Conservation (phyloP, 2,888 invertebrate genomes). For the Rhorus exstirpatorius region DNA sequence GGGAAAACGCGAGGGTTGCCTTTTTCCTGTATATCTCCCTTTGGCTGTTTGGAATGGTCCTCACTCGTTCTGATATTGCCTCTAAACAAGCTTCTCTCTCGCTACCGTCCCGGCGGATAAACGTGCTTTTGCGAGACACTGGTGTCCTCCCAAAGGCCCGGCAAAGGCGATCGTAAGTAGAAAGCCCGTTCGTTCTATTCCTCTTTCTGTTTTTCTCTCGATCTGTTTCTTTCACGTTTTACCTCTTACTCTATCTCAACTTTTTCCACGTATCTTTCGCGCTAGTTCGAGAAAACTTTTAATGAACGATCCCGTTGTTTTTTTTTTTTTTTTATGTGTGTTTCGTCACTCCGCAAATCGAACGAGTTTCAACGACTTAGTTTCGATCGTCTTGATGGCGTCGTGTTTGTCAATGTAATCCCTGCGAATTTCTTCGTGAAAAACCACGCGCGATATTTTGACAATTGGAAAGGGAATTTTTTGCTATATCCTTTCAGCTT, state of each 20-base stretch:
- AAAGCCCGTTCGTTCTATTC: constrained; percentile 8
- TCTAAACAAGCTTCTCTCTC: constrained; percentile 13
- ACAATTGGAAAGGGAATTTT: background rate
- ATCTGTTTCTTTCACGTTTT: constrained; percentile 3
- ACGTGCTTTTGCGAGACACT: constrained; percentile 34
- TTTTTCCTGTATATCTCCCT: constrained; percentile 47
- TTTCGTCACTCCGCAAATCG: background rate
- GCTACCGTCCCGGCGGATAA: constrained; percentile 18
- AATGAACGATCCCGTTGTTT: background rate
- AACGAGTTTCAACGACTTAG: background rate
- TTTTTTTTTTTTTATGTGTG: no score
- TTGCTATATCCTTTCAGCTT: background rate
- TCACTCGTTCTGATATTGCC: background rate
- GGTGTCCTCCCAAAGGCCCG: background rate
- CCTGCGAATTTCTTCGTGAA: background rate
- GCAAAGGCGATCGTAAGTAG: constrained; percentile 28
- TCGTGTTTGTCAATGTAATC: constrained; percentile 1
- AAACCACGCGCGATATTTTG: constrained; percentile 11
- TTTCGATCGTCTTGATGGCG: constrained; percentile 2
- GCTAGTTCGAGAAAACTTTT: constrained; percentile 7
- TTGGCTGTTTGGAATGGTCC: constrained; percentile 21
- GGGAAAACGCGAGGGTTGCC: constrained; percentile 66
- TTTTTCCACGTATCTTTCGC: background rate
- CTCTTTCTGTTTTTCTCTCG: background rate
- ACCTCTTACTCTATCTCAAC: background rate